phyloP scores from a whole-genome alignment of 2,797 vertebrate species.

The Erpetoichthys calabaricus region DNA sequence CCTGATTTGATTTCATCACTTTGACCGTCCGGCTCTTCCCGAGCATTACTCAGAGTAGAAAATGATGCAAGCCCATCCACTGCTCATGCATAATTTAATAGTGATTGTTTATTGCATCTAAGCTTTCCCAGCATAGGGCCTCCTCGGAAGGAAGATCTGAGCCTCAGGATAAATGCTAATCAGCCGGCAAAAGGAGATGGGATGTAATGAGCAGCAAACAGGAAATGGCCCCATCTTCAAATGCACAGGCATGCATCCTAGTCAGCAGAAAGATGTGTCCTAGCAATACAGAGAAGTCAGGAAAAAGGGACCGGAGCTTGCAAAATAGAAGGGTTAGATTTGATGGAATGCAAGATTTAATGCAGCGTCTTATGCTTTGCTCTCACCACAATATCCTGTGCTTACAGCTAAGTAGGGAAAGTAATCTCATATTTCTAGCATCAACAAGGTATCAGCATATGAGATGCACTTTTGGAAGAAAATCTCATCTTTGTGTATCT shows the following conservation, averaged over 20 bases:
- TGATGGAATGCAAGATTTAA: too few species aligned
- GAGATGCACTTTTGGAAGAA: too few species aligned
- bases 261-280: too few species aligned
- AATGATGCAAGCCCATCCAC: conserved; percentile 1
- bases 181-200: conserved; percentile 1
- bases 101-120: conserved; percentile 1
- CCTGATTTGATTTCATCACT: not conserved
- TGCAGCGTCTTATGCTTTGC: too few species aligned
- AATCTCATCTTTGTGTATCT: too few species aligned
- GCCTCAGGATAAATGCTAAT: not conserved
- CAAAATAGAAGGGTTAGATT: too few species aligned
- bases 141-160: not conserved
- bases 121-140: not conserved
- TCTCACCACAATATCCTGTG: too few species aligned
- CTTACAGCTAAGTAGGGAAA: too few species aligned
- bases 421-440: too few species aligned
- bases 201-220: not conserved
- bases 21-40: not conserved
- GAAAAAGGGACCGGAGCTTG: too few species aligned
- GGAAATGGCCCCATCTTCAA: not conserved
- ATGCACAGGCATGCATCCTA: not conserved
- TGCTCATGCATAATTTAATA: conserved; percentile 4
- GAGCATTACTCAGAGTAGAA: conserved; percentile 2
- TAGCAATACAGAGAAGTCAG: too few species aligned
- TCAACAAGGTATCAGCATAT: too few species aligned